Evolutionary conservation across 23 tunicate genomes (phyloP), one percentile per base, ranked within the genome.

Genomic region (Trididemnum miniatum): DNA sequence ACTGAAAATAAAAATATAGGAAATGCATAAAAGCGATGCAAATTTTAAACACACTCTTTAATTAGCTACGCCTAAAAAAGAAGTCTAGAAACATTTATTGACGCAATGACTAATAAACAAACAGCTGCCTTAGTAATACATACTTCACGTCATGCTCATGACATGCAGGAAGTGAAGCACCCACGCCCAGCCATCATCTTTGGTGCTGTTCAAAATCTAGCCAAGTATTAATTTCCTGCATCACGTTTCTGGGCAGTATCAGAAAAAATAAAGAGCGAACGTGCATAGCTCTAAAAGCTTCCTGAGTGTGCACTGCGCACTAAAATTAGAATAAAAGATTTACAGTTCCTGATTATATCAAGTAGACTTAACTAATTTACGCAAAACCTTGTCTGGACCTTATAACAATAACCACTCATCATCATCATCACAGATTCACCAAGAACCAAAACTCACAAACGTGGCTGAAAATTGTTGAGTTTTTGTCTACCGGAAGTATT

Each of bases 161-260:
- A 67, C 75, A 67, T 67, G 38, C 75, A 31, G 75, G 75, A 67
- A 67, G 38, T 67, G 15, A 67, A 67, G 29, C 32, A 67, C 75
- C 75, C 75, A 67, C 75, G 75, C 75, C 75, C 75, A 18, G 69
- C 69, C 69, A 15, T 27, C 27, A 67, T 32, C 67, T 62, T 62
- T 3, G 75, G 38, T 31, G 75, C 38, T 32, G 32, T 67, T 30
- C 38, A 67, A 67, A 67, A 67, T 67, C 67, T 62, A 20, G 26
- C 67, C 29, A 20, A 12, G 29, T 18, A 22, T 24, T 62, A 62
- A 62, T 62, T 62, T 62, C 67, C 67, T 62, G 67, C 26, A 24
- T 62, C 67, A 62, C 67, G 67, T 62, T 62, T 62, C 12, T 15
- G 54, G 15, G 15, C 54, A 44, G 54, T 15, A 44, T 9, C 15